A percentile compares a stretch with the other conserved stretches of the same genome.
These are phyloP conservation scores for Acrobasis repandana DNA, from an alignment of 2,888 invertebrate species.

Conservation along the genomic window DNA sequence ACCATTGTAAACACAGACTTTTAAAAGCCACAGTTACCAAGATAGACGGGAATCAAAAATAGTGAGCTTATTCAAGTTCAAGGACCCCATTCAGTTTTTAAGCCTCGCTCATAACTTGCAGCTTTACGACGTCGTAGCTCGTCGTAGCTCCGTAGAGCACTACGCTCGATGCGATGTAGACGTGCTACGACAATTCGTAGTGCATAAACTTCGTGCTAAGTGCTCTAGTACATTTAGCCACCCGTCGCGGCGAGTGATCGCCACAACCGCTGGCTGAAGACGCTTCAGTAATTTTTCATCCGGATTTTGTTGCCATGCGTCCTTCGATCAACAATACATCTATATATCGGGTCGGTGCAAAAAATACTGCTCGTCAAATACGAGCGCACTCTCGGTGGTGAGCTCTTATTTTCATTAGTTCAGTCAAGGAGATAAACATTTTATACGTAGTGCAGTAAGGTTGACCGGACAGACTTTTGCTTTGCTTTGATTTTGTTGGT, in stretches of 20 bases:
- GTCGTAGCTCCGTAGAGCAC: neutral
- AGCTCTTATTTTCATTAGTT: too few species aligned
- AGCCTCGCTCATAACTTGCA: neutral
- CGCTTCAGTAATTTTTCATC: neutral
- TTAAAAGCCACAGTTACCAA: too few species aligned
- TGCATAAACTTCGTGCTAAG: neutral
- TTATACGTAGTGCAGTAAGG: too few species aligned
- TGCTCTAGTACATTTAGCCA: neutral
- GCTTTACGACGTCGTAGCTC: neutral
- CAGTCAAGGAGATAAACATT: too few species aligned
- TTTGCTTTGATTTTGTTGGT: too few species aligned
- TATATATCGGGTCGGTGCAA: too few species aligned
- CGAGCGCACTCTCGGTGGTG: too few species aligned
- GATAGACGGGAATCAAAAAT: too few species aligned
- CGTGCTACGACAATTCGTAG: conserved; percentile 7
- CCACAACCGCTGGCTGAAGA: neutral
- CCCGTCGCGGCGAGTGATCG: neutral
- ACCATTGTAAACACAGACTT: neutral
- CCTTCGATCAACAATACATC: too few species aligned
- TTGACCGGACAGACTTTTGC: too few species aligned
- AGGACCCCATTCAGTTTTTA: neutral
- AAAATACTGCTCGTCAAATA: too few species aligned
- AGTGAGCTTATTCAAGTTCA: neutral
- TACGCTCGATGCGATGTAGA: neutral
- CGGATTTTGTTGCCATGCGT: neutral